These are phyloP conservation scores for Takifugu flavidus DNA, from an alignment of 2,113 vertebrate genomes.

Conservation along the genomic window DNA sequence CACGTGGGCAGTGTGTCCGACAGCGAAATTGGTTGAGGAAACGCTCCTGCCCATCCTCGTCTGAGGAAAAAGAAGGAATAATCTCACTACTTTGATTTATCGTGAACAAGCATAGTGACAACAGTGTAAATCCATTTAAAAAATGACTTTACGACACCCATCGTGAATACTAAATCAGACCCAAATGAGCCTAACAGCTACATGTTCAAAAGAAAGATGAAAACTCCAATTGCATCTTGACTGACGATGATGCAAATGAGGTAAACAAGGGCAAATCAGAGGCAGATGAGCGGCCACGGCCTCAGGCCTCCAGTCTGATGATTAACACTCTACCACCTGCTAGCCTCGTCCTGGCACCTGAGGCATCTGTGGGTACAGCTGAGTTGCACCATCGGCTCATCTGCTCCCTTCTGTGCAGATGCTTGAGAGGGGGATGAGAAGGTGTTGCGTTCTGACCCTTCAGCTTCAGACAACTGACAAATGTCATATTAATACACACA, in stretches of 20 bases:
- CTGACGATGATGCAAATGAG: slow-evolving; percentile 40
- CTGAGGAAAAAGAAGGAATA: slow-evolving; percentile 47
- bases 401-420: slow-evolving; percentile 25
- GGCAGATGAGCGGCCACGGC: slow-evolving; percentile 43
- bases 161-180: neutral
- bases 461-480: slow-evolving; percentile 12
- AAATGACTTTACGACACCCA: slow-evolving; percentile 26
- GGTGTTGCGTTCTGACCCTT: slow-evolving; percentile 13
- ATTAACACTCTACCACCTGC: slow-evolving; percentile 51
- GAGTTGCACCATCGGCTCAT: slow-evolving; percentile 22
- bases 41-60: slow-evolving; percentile 75
- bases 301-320: slow-evolving; percentile 19
- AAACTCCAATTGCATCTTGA: slow-evolving; percentile 23
- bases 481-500: neutral
- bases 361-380: slow-evolving; percentile 26
- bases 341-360: slow-evolving; percentile 35
- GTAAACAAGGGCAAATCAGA: slow-evolving; percentile 48
- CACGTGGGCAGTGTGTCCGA: slow-evolving; percentile 74
- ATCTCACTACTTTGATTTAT: slow-evolving; percentile 17
- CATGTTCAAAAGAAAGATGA: slow-evolving; percentile 5
- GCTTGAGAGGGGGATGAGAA: slow-evolving; percentile 24
- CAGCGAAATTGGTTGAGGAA: slow-evolving; percentile 78
- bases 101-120: slow-evolving; percentile 7
- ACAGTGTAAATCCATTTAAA: neutral
- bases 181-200: slow-evolving; percentile 3